Evolutionary conservation across 2,888 invertebrate genomes (phyloP), one percentile per base, ranked within the genome.

Genomic region (Helicoverpa assulta): DNA sequence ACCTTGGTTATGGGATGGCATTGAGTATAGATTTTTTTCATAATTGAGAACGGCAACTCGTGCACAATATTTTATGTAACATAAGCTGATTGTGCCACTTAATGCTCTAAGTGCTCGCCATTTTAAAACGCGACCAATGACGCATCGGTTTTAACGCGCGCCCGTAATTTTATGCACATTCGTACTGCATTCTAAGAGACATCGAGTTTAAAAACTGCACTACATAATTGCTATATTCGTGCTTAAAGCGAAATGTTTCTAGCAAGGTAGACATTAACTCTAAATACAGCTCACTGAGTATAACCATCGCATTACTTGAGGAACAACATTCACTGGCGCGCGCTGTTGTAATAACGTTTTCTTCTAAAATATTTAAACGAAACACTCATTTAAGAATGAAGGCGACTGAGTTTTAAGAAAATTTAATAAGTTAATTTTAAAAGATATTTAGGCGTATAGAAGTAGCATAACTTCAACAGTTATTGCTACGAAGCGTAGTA

Each of bases 111-210:
- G 92, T 88, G 86, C 88, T 83, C 87, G 80, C 88, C 88, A 89
- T 90, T 93, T 89, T 88, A 88, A 92, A 92, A 92, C 85, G 89
- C 91, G 91, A 94, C 92, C 94, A 94, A 93, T 95, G 95, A 94
- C 94, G 92, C 94, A 94, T 94, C 89, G 92, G 92, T 92, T 95
- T 93, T 92, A 93, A 94, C 93, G 91, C 90, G 90, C 87, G 80
- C 88, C 88, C 87, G 86, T 89, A 88, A 87, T 88, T 89, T 89
- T 88, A 88, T 90, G 88, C 88, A 88, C 89, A 90, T 89, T 90
- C 88, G 87, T 87, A 88, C 87, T 74, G 67, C 70, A 67, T 64
- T 72, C 81, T 74, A 70, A 75, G 68, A 71, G 74, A 82, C 72
- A 71, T 59, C 67, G 53, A 47, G 73, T 83, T 84, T 84, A 71